These are phyloP conservation scores for Scyliorhinus canicula DNA, from an alignment of 2,797 vertebrate species.

Conservation along the genomic window DNA sequence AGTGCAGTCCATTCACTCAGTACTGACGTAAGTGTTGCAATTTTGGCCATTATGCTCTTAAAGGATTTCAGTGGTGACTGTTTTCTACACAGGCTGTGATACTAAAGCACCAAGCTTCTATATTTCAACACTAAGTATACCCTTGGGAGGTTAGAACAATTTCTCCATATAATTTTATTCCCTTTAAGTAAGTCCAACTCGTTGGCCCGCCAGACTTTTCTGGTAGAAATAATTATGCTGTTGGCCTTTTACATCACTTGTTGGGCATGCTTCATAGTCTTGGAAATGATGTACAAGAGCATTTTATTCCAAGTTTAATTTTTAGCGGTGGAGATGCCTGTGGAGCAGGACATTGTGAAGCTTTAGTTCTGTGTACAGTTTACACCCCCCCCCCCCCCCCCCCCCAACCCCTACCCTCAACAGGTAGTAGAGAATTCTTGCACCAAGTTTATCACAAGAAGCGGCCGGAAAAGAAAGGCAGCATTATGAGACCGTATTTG, in stretches of 20 bases:
- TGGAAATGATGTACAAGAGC: not conserved
- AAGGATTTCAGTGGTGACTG: conserved; percentile 65
- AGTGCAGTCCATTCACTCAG: conserved; percentile 65
- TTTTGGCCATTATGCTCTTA: conserved; percentile 66
- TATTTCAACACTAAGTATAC: conserved; percentile 55
- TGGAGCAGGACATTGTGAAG: not conserved
- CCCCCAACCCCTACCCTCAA: too few relatives aligned
- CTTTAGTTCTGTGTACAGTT: not conserved
- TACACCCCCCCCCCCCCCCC: not conserved
- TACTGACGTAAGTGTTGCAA: conserved; percentile 65
- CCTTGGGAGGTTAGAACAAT: conserved; percentile 52
- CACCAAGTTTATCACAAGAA: not conserved
- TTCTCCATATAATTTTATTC: conserved; percentile 54
- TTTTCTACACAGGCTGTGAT: conserved; percentile 65
- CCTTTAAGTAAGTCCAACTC: not conserved
- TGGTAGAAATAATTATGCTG: not conserved
- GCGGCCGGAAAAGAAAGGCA: not conserved
- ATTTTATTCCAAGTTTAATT: not conserved
- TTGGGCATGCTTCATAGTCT: not conserved
- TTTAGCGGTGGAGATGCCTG: not conserved
- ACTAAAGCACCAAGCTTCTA: conserved; percentile 56
- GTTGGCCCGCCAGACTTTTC: not conserved
- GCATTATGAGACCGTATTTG: not conserved
- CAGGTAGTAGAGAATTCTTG: not conserved
- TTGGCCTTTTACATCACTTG: not conserved